Evolutionary conservation across 2,888 invertebrate genomes (phyloP).

Genomic region (Platerodrilus igneus): DNA sequence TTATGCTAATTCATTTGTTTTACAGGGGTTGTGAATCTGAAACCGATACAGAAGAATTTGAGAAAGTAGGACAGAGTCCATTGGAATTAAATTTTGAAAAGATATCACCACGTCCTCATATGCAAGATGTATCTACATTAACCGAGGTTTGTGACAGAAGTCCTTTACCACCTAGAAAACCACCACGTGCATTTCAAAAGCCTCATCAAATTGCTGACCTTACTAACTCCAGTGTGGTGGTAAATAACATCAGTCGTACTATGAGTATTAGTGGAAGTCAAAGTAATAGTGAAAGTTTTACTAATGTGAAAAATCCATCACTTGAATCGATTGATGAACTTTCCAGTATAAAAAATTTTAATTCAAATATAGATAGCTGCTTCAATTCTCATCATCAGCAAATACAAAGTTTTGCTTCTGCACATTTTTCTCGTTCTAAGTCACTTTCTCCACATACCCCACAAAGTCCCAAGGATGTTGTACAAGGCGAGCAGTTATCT

Average conservation of each 20-base stretch:
- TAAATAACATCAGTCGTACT: slow-evolving; percentile 30
- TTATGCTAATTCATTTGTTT: no score
- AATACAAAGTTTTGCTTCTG: slow-evolving; percentile 26
- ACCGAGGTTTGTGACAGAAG: slow-evolving; percentile 55
- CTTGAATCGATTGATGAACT: slow-evolving; percentile 45
- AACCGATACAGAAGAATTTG: slow-evolving; percentile 78
- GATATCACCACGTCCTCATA: slow-evolving; percentile 49
- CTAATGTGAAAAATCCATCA: slow-evolving; percentile 44
- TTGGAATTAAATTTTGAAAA: slow-evolving; percentile 47
- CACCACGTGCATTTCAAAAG: slow-evolving; percentile 46
- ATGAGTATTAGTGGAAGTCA: slow-evolving; percentile 39
- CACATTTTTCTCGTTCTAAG: slow-evolving; percentile 36
- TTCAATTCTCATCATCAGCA: slow-evolving; percentile 44
- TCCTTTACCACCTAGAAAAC: slow-evolving; percentile 46
- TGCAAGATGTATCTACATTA: slow-evolving; percentile 53
- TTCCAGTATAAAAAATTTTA: slow-evolving; percentile 40
- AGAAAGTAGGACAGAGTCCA: slow-evolving; percentile 66
- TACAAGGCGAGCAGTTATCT: slow-evolving; percentile 27
- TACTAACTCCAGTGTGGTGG: slow-evolving; percentile 7
- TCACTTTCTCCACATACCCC: slow-evolving; percentile 41
- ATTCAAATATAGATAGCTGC: slow-evolving; percentile 40
- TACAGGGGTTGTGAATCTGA: slow-evolving; percentile 74
- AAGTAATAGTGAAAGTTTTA: slow-evolving; percentile 42
- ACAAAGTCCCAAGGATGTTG: slow-evolving; percentile 36
- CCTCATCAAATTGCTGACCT: slow-evolving; percentile 19